Base-by-base conservation (phyloP, 2,797 vertebrate genomes). In the Cheirogaleus major region DNA sequence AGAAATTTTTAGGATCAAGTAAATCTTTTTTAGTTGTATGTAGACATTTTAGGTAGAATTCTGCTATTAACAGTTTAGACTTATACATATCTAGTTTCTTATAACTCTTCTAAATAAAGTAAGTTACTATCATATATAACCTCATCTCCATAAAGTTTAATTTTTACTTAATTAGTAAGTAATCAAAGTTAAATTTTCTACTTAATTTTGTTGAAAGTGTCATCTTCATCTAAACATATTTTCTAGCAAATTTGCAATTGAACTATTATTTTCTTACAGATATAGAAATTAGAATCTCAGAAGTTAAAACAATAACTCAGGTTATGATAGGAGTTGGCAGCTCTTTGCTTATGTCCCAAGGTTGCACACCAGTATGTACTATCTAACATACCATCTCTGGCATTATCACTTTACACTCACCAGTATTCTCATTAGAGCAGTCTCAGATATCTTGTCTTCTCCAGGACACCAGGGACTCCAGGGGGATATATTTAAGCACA, bases 401-500 rank as follows among this genome's bases (percentile, higher is more conserved):
- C 93, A 72, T 90, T 88, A 67, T 90, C 89, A 88, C 92, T 25
- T 96, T 82, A 75, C 65, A 85, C 75, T 20, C 41, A 61, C 75
- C 45, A 30, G 6, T 59, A 0, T 50, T 91, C 83, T 87, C 73
- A 48, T 61, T 14, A 22, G 63, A 86, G 35, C 67, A 69, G 48
- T 69, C 92, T 93, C 93, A 72, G 84, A 38, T 94, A 5, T 35
- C 95, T 50, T 73, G 73, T 41, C 88, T 94, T 89, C 67, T 78
- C n/a, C 9, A 41, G 32, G 90, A 73, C 73, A 82, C 0, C 35
- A 79, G 91, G 43, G 63, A 63, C 73, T 85, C 43, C 4, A 80
- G 30, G 63, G 57, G 45, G 18, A 70, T 94, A 57, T 91, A 70
- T 90, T 95, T 96, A 94, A 94, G 59, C 93, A 57, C 76, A 87